Base-by-base conservation (phyloP, 2,888 invertebrate genomes). In the Cenopis cana region DNA sequence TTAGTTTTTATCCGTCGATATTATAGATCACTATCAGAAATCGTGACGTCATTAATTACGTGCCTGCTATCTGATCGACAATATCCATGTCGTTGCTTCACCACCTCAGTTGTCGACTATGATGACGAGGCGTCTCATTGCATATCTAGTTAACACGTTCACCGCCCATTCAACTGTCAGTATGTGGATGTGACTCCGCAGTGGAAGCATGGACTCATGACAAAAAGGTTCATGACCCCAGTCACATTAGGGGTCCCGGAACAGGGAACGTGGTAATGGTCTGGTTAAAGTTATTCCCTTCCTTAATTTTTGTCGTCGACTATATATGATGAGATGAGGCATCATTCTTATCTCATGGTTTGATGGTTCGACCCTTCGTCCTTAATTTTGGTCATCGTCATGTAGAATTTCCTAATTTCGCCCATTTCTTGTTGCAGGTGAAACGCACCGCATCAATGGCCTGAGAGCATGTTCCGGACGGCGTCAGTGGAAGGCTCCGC, bases 401-500 rank as follows among this genome's bases (percentile, higher is more conserved):
- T 17, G n/a, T n/a, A 8, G 36, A 46, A 29, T 20, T 24, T 49
- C 24, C 29, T 29, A 49, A 52, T 52, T 5, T 36, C n/a, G 9
- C 14, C 29, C 9, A 36, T n/a, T 36, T 20, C 64, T 86, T 85
- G 80, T 90, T 87, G 0, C 85, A 91, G 91, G 84, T 84, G 86
- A 81, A 77, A 80, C 79, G 70, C 79, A 71, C 81, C 83, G 79
- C 82, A 85, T 86, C 89, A 83, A 93, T 92, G 92, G 89, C 87
- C 87, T 91, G 92, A 91, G 81, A 85, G 76, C 76, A 93, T 93
- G 93, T 93, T 93, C 82, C 84, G 93, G 79, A 91, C 93, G 91
- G 93, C 92, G 90, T 93, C 93, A 87, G 90, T 90, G 80, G 93
- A 93, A 85, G 91, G 93, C 83, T 93, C 93, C 65, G 92, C 89